Evolutionary conservation across 2,113 vertebrate genomes (phyloP), one percentile per base, ranked within the genome.

Genomic region (Collichthys lucidus): DNA sequence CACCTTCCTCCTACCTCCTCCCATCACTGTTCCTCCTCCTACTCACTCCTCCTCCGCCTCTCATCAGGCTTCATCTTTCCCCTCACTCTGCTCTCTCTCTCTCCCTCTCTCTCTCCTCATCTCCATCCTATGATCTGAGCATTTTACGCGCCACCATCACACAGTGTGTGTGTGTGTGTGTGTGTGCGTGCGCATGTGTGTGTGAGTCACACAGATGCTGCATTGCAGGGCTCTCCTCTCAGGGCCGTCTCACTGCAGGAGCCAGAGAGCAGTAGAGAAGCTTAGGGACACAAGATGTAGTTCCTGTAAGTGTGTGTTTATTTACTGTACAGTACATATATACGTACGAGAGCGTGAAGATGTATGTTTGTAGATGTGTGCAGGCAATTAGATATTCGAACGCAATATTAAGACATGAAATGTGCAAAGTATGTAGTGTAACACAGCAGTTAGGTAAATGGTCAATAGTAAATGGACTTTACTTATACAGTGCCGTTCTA

Each of bases 211-310:
- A 85, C 87, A 89, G 88, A 86, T 94, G 92, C 94, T 94, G 94
- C 94, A 95, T 91, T 95, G 95, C 94, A 92, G 94, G 91, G 90
- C 90, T 91, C 89, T 92, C 85, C 78, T 89, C 73, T 84, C 85
- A 90, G 82, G 87, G 85, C 86, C 72, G 79, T 70, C 88, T 90
- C 83, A 62, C 88, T 91, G 90, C 86, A 90, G 83, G 89, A 91
- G 80, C 80, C 83, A 40, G 19, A 74, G 86, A 90, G 81, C 67
- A 68, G 60, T 49, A 85, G 76, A 73, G 65, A 47, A 84, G 60
- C 65, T 79, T 63, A 24, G 57, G 49, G 77, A 88, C 56, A 40
- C 56, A 74, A 66, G 65, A 52, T 73, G 46, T 56, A 56, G 60
- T 57, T 52, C 55, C 40, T 68, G 11, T 64, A 19, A 35, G 26